Evolutionary conservation across 92 coral and sea anemone genomes (phyloP).

Genomic region (Epizoanthus illoricatus): DNA sequence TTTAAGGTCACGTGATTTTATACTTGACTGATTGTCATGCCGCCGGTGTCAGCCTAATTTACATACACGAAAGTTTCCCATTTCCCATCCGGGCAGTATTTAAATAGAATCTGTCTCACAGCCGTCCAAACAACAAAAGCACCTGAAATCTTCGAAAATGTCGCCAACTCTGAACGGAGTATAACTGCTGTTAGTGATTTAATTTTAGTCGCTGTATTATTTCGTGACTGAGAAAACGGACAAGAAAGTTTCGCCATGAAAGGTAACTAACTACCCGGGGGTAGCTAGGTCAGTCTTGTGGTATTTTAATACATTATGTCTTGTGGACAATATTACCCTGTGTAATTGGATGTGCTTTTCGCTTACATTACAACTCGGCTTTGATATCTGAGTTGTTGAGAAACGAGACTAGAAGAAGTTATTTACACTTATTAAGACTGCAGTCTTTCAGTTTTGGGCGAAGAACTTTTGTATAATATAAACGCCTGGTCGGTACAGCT

Average conservation of each 20-base stretch:
- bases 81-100: slow-evolving; percentile 9
- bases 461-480: background rate
- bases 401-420: background rate
- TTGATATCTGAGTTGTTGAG: background rate
- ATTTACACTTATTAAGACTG: background rate
- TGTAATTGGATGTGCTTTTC: slow-evolving; percentile 3
- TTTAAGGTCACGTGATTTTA: background rate
- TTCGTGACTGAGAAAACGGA: slow-evolving; percentile 12
- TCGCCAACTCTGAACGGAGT: background rate
- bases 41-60: background rate
- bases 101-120: background rate
- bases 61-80: slow-evolving; percentile 23
- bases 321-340: background rate
- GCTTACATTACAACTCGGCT: background rate
- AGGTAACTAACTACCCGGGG: slow-evolving; percentile 20
- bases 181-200: background rate
- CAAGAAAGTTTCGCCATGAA: slow-evolving; percentile 2
- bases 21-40: background rate
- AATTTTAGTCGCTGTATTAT: background rate
- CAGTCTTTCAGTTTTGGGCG: background rate
- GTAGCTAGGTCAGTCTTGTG: slow-evolving; percentile 3
- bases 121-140: background rate
- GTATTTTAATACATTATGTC: slow-evolving; percentile 13
- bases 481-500: background rate
- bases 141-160: slow-evolving; percentile 22